Evolutionary conservation across 2,113 vertebrate genomes (phyloP).

Genomic region (Pyrgilauda ruficollis): DNA sequence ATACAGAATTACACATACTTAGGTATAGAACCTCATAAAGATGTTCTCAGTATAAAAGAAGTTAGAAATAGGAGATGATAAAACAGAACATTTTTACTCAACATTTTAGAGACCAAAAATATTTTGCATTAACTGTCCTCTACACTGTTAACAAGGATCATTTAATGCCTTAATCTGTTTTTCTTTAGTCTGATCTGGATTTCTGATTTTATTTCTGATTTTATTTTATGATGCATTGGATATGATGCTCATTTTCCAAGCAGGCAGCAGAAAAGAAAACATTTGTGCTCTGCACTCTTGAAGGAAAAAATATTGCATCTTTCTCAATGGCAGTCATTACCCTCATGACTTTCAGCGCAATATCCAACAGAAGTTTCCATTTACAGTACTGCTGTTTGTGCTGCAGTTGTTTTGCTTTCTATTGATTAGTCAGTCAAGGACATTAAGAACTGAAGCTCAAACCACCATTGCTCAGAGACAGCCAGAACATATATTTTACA

Average conservation of each 20-base stretch:
- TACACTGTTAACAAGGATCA: background rate
- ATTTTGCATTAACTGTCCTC: background rate
- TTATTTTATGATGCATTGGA: background rate
- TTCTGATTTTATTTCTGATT: background rate
- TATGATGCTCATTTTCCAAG: background rate
- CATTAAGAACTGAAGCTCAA: background rate
- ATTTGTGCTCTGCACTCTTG: background rate
- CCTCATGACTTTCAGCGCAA: background rate
- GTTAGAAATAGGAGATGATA: background rate
- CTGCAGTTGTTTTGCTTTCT: slow-evolving; percentile 2
- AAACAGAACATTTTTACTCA: background rate
- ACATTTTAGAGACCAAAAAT: slow-evolving; percentile 2
- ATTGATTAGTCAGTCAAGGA: slow-evolving; percentile 35
- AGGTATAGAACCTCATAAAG: background rate
- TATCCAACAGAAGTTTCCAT: background rate
- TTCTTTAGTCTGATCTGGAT: background rate
- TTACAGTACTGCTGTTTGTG: background rate
- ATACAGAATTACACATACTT: background rate
- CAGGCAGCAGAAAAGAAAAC: background rate
- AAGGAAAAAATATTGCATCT: background rate
- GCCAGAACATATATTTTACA: background rate
- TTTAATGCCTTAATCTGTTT: background rate
- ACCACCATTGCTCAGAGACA: background rate
- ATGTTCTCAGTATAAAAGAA: background rate
- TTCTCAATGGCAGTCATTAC: background rate